These are phyloP conservation scores for Apotomis betuletana DNA, from an alignment of 2,888 invertebrate species.

Conservation along the genomic window DNA sequence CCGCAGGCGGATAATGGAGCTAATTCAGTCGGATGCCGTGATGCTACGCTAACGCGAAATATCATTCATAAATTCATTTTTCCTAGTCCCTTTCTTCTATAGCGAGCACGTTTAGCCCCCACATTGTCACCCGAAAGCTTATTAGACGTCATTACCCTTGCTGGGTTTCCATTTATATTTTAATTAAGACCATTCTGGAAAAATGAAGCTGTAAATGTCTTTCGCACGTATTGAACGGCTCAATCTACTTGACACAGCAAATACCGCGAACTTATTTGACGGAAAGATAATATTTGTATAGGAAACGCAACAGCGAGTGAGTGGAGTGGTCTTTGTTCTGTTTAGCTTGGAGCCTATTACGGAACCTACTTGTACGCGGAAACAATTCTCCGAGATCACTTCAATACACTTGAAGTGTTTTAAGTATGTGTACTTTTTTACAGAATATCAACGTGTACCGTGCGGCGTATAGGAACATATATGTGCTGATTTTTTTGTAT, in stretches of 20 bases:
- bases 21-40: constrained; percentile 46
- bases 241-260: constrained; percentile 48
- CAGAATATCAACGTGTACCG: not conserved
- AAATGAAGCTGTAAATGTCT: constrained; percentile 45
- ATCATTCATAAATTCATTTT: constrained; percentile 62
- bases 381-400: constrained; percentile 18
- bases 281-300: constrained; percentile 56
- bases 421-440: not conserved
- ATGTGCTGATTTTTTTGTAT: too few species aligned
- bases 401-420: constrained; percentile 19
- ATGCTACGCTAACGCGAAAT: constrained; percentile 52
- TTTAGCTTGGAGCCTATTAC: constrained; percentile 35
- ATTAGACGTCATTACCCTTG: constrained; percentile 61
- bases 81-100: constrained; percentile 53
- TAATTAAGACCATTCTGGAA: constrained; percentile 51
- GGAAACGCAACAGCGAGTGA: constrained; percentile 42
- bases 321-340: constrained; percentile 37
- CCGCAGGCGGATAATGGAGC: constrained; percentile 40
- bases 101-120: constrained; percentile 52
- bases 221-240: constrained; percentile 41
- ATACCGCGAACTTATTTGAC: constrained; percentile 56
- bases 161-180: constrained; percentile 55
- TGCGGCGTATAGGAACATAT: too few species aligned
- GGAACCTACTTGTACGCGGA: constrained; percentile 10
- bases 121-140: constrained; percentile 58